Conservation (phyloP, 1,140 invertebrate species). For the Oryzaephilus surinamensis region DNA sequence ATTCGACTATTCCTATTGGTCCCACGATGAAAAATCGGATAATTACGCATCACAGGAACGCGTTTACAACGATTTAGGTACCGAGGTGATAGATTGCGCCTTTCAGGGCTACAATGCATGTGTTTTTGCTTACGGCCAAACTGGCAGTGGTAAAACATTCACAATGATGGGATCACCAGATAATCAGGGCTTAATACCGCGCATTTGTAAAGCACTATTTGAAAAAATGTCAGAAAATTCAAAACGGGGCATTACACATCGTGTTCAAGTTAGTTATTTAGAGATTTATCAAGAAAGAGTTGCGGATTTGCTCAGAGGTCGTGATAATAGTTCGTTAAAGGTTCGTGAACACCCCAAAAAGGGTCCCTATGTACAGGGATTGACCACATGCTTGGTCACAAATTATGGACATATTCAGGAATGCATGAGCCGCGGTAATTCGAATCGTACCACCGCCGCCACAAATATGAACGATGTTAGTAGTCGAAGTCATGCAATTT, state of each 20-base stretch:
- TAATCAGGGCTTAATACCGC: constrained; percentile 73
- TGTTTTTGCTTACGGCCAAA: constrained; percentile 91
- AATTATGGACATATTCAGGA: constrained; percentile 78
- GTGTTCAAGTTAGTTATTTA: constrained; percentile 75
- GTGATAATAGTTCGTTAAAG: constrained; percentile 57
- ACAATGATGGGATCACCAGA: constrained; percentile 94
- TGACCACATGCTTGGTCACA: constrained; percentile 75
- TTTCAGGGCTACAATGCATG: constrained; percentile 97
- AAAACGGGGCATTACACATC: constrained; percentile 70
- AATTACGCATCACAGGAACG: constrained; percentile 75
- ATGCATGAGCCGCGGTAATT: constrained; percentile 53
- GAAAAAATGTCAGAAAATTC: constrained; percentile 63
- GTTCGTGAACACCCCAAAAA: constrained; percentile 86
- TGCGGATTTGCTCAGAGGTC: constrained; percentile 69
- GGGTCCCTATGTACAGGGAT: constrained; percentile 89
- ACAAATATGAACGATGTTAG: constrained; percentile 82
- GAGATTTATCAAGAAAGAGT: constrained; percentile 91
- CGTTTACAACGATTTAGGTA: constrained; percentile 79
- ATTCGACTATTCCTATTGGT: constrained; percentile 91
- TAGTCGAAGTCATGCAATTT: constrained; percentile 92
- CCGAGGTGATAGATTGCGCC: constrained; percentile 85
- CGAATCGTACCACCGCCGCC: constrained; percentile 67
- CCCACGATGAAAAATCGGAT: constrained; percentile 54
- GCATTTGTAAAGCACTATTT: constrained; percentile 73
- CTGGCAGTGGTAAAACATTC: constrained; percentile 93